Base-by-base conservation (phyloP, 2,797 vertebrate species). In the Silurus lanzhouensis region DNA sequence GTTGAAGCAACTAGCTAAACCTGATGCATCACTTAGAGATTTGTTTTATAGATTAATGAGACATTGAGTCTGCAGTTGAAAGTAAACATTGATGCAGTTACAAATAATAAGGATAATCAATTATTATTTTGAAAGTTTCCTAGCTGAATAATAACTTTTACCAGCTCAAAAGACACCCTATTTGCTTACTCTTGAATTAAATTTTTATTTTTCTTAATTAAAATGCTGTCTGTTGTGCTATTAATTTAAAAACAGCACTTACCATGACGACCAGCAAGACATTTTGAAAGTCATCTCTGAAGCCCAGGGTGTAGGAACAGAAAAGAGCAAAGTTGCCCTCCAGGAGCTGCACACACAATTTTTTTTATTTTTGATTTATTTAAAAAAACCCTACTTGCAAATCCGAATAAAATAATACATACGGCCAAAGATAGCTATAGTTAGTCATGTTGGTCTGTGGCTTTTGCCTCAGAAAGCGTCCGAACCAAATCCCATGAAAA, bases 251-350 rank as follows among this genome's bases (percentile, higher is more conserved):
- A 70, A 57, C 13, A 66, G 22, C 8, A 15, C 97, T 70, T 92
- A 99, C 98, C 98, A 99, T 98, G 93, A 99, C 97, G 88, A 96
- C 96, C 90, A 99, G 93, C 5, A 99, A 95, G 66, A 99, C 95
- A 87, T 99, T 98, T 93, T 99, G 98, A 89, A 97, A 99, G 88
- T 99, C 94, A 0, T 97, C 95, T 85, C 96, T 96, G 90, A 98
- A 97, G 70, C 96, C 96, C 78, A 99, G 92, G 31, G 97, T 95
- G 31, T 98, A 96, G 82, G 94, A 97, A 90, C 98, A 96, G 93
- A 99, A 99, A 67, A 99, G 95, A 17, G 97, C 97, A 52, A 99
- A 98, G 93, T 99, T 99, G 57, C 98, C 98, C 63, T 99, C 97
- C 85, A 99, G 93, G 22, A 99, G 94, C 98, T 99, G 93, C 86